phyloP scores from a whole-genome alignment of 2,888 invertebrate genomes.

The Nemotelus pantherinus region DNA sequence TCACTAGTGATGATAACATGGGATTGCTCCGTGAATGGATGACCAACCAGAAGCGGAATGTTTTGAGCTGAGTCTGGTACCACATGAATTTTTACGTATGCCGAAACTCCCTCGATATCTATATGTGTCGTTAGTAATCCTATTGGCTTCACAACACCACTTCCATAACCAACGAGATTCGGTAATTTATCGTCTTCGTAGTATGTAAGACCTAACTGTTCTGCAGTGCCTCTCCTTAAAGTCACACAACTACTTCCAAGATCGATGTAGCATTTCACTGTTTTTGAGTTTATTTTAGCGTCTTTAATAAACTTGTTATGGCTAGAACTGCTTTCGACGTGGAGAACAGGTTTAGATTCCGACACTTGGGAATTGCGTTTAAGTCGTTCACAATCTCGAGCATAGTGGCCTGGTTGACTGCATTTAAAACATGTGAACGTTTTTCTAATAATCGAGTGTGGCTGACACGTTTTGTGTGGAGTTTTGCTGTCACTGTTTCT shows the following conservation, averaged over 20 bases:
- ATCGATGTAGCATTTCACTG: constrained; percentile 10
- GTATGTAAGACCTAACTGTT: neutral
- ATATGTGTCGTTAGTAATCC: constrained; percentile 1
- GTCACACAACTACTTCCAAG: constrained; percentile 26
- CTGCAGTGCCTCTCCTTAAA: neutral
- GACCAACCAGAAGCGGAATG: constrained; percentile 7
- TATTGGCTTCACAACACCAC: neutral
- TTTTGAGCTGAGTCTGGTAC: constrained; percentile 3
- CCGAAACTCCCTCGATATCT: constrained; percentile 15
- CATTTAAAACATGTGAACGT: constrained; percentile 5
- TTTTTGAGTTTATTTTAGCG: neutral
- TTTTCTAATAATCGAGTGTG: neutral
- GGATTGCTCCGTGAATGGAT: constrained; percentile 19
- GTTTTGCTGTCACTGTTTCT: neutral
- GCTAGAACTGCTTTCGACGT: neutral
- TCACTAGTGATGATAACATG: constrained; percentile 18
- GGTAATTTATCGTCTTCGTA: neutral
- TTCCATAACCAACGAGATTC: constrained; percentile 2
- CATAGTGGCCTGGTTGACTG: constrained; percentile 18
- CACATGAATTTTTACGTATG: constrained; percentile 7
- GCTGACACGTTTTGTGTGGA: too few relatives aligned
- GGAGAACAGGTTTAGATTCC: neutral
- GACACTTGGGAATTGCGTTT: neutral
- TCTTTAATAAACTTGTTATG: neutral
- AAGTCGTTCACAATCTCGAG: neutral